Conservation (phyloP, 2,888 invertebrate genomes). For the Chrysina gloriosa region DNA sequence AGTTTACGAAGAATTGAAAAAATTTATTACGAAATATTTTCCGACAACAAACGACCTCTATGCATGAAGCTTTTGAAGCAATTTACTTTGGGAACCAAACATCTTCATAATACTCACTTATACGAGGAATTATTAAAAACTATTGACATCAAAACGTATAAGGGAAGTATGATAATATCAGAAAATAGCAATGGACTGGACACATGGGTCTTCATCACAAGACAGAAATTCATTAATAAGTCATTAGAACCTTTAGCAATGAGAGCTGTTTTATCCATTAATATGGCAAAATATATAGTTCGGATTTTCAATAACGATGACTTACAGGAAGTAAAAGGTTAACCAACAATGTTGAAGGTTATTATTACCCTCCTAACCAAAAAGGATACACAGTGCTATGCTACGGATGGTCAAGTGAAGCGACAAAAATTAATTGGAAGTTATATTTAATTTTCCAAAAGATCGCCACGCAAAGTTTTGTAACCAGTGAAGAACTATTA, state of each 20-base stretch:
- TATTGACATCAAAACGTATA: conserved; percentile 50
- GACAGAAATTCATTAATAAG: conserved; percentile 54
- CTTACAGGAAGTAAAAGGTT: conserved; percentile 52
- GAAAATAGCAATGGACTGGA: conserved; percentile 14
- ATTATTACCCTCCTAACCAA: conserved; percentile 52
- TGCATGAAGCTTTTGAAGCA: conserved; percentile 53
- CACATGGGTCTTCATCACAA: conserved; percentile 54
- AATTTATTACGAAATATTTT: conserved; percentile 54
- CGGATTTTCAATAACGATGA: conserved; percentile 60
- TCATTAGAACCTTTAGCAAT: conserved; percentile 46
- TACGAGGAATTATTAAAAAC: conserved; percentile 55
- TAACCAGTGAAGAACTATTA: conserved; percentile 19
- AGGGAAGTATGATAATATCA: conserved; percentile 35
- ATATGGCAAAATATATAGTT: conserved; percentile 52
- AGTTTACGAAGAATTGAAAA: conserved; percentile 53
- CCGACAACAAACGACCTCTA: conserved; percentile 47
- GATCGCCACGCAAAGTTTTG: conserved; percentile 28
- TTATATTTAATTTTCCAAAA: conserved; percentile 51
- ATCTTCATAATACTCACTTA: conserved; percentile 36
- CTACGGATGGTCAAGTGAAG: conserved; percentile 56
- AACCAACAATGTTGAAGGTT: conserved; percentile 52
- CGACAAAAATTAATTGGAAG: conserved; percentile 52
- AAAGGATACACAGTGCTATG: conserved; percentile 59
- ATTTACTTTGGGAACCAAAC: conserved; percentile 50
- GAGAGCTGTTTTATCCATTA: conserved; percentile 55